Evolutionary conservation across 2,888 invertebrate species (phyloP), one percentile per base, ranked within the genome.

Genomic region (Elegia similella): DNA sequence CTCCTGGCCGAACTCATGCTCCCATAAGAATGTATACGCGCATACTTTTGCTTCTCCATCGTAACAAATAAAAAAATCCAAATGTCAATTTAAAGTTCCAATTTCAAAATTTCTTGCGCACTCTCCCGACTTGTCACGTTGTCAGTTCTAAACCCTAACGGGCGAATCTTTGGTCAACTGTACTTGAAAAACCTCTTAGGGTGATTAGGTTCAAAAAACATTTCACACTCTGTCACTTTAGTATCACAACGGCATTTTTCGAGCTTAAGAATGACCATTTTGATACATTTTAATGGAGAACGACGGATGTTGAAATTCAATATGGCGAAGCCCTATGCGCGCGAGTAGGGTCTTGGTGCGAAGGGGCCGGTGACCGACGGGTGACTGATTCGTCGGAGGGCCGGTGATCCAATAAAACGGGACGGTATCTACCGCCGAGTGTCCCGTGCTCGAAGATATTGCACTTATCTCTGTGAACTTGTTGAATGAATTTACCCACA

Each of bases 121-220:
- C 23, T 64, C 59, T 43, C 6, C 15, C 7, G 50, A 44, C 60
- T 48, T 58, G 55, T 48, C 32, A 32, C 62, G 52, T 10, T 58
- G 61, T 48, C 63, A 62, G 66, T 72, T 73, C 78, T 77, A 79
- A 75, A 74, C 78, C 76, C 82, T 82, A 82, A 80, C 76, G 68
- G 62, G 42, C 55, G 58, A 64, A 60, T 53, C 62, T 59, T 70
- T 68, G 81, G 92, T 92, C 92, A 92, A 88, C 92, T 92, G 78
- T 92, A 91, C 70, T 92, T 92, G 64, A 86, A 92, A 67, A 89
- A 92, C 57, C 90, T 79, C 66, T 90, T 91, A 16, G 92, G 89
- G 59, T 91, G 90, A 73, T 87, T 86, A 57, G 86, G 80, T 77
- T 88, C 89, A 63, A 88, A 80, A 67, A 90, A 89, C 67, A 88